Evolutionary conservation across 1,140 invertebrate species (phyloP).

Genomic region (Pseudoatta argentina): DNA sequence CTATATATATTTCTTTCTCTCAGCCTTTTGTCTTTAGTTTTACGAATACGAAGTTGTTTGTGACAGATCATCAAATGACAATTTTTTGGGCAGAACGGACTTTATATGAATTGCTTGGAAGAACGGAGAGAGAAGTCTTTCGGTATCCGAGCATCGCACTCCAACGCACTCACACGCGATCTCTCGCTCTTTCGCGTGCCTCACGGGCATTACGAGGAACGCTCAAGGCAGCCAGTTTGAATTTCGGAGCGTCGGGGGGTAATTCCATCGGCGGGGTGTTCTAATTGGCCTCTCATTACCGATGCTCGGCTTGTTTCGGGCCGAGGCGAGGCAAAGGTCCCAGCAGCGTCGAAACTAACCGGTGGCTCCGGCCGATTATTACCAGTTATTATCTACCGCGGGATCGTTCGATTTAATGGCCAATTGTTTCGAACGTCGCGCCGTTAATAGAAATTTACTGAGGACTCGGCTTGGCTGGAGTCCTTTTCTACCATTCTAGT

Average conservation of each 20-base stretch:
- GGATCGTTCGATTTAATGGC: slow-evolving; percentile 85
- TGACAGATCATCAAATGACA: slow-evolving; percentile 46
- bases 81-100: slow-evolving; percentile 5
- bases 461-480: slow-evolving; percentile 39
- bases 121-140: slow-evolving; percentile 22
- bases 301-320: slow-evolving; percentile 85
- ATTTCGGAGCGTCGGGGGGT: slow-evolving; percentile 84
- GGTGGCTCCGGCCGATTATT: slow-evolving; percentile 83
- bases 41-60: slow-evolving; percentile 1
- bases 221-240: slow-evolving; percentile 84
- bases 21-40: neutral
- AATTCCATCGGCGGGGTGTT: slow-evolving; percentile 85
- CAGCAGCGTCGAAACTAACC: slow-evolving; percentile 79
- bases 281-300: slow-evolving; percentile 86
- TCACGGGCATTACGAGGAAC: slow-evolving; percentile 81
- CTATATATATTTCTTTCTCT: neutral
- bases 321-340: slow-evolving; percentile 70
- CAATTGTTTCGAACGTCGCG: slow-evolving; percentile 84
- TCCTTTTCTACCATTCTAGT: slow-evolving; percentile 50
- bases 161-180: slow-evolving; percentile 50
- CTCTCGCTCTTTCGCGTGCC: slow-evolving; percentile 80
- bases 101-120: neutral
- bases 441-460: slow-evolving; percentile 86
- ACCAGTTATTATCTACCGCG: slow-evolving; percentile 85
- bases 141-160: slow-evolving; percentile 46